A percentile compares a stretch with the other conserved stretches of the same genome.
Evolutionary conservation across 2,113 vertebrate species (phyloP).

Genomic region (Perca schrenkii): DNA sequence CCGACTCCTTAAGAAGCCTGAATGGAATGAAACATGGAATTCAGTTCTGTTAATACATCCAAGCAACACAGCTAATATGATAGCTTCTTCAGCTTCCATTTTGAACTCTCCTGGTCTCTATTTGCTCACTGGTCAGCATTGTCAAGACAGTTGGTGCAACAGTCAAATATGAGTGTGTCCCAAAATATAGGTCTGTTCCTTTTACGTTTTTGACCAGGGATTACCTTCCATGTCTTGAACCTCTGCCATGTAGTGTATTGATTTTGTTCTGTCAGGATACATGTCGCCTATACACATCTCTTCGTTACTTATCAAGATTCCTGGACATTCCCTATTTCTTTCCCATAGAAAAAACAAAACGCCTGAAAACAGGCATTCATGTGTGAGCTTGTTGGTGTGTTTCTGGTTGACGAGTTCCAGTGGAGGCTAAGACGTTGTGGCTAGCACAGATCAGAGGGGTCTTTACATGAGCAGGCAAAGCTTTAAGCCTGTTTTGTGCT

Average conservation of each 20-base stretch:
- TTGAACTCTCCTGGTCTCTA: background rate
- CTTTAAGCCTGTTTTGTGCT: conserved; percentile 29
- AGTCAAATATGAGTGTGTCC: too few species aligned
- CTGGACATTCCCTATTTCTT: background rate
- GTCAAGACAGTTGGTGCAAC: background rate
- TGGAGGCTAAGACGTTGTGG: conserved; percentile 29
- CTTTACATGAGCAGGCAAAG: background rate
- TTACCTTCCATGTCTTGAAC: background rate
- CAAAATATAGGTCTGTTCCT: too few species aligned
- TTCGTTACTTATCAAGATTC: background rate
- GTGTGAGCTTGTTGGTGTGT: conserved; percentile 24
- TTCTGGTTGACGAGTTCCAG: conserved; percentile 30
- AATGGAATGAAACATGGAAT: background rate
- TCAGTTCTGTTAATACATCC: background rate
- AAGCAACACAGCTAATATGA: background rate
- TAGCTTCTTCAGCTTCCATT: background rate
- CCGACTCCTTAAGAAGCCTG: too few species aligned
- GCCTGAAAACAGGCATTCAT: background rate
- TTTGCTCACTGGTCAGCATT: background rate
- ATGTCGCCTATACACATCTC: background rate
- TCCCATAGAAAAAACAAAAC: too few species aligned
- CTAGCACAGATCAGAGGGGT: conserved; percentile 42
- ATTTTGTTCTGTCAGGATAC: background rate
- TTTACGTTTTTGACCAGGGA: background rate
- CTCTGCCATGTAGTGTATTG: background rate